Evolutionary conservation across 2,888 invertebrate genomes (phyloP).

Genomic region (Nudaria mundana): DNA sequence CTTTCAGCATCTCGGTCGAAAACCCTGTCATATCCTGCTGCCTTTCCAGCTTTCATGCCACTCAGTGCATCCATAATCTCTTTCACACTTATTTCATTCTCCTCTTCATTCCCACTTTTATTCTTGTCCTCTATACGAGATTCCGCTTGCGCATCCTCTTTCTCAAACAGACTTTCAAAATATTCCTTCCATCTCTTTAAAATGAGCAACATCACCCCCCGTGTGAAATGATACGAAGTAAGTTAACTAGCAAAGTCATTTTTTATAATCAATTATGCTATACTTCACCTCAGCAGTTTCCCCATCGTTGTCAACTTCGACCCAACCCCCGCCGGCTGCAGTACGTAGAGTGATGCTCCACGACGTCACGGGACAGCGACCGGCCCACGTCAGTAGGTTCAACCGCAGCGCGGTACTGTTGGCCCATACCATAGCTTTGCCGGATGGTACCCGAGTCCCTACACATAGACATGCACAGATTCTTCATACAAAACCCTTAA

Average conservation of each 20-base stretch:
- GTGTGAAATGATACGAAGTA: background rate
- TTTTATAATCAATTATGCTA: background rate
- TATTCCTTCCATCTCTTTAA: no score
- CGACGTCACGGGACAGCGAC: constrained; percentile 85
- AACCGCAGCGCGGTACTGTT: constrained; percentile 86
- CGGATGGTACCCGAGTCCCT: constrained; percentile 83
- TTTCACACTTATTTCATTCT: no score
- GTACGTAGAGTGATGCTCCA: constrained; percentile 82
- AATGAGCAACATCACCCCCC: no score
- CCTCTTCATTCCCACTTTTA: no score
- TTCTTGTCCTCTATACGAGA: no score
- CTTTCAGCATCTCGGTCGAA: no score
- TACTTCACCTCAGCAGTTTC: constrained; percentile 47
- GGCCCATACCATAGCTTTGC: constrained; percentile 83
- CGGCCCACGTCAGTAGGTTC: constrained; percentile 86
- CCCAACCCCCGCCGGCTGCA: constrained; percentile 60
- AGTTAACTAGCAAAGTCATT: background rate
- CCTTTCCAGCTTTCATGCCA: no score
- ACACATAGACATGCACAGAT: constrained; percentile 21
- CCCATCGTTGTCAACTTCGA: constrained; percentile 39
- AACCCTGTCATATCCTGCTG: no score
- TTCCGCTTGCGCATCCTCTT: no score
- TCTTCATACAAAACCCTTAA: no score
- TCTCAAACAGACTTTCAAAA: no score
- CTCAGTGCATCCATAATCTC: no score